These are phyloP conservation scores for Deroptyus accipitrinus DNA, from an alignment of 2,113 vertebrate genomes.

Conservation along the genomic window DNA sequence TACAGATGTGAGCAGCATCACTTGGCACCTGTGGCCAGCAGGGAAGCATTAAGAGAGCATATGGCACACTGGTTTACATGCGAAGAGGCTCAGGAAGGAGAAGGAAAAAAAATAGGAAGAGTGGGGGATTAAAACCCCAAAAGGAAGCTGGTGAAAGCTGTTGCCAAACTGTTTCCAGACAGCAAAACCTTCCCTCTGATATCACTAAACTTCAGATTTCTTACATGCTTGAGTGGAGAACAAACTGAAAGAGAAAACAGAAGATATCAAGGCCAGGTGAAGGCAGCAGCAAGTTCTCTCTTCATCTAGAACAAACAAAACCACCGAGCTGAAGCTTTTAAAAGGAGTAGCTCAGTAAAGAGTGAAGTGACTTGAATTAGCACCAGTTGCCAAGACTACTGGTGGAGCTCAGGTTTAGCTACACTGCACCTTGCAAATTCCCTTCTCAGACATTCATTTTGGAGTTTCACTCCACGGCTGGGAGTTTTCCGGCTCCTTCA, in stretches of 20 bases:
- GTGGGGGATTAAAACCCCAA: rapidly evolving
- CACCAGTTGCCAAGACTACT: not conserved
- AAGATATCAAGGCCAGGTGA: not conserved
- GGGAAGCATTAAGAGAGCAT: conserved; percentile 59
- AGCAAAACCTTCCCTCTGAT: conserved; percentile 55
- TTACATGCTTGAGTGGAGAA: not conserved
- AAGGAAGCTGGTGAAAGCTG: conserved; percentile 39
- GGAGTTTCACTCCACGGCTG: not conserved
- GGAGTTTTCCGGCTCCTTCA: not conserved
- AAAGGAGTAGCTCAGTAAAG: not conserved
- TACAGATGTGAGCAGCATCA: conserved; percentile 60
- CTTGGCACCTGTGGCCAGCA: conserved; percentile 61
- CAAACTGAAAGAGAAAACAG: not conserved
- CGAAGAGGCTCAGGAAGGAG: conserved; percentile 26
- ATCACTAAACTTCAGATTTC: not conserved
- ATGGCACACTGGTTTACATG: conserved; percentile 39
- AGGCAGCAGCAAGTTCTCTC: not conserved
- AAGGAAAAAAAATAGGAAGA: too few species aligned
- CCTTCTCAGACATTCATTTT: not conserved
- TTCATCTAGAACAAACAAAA: not conserved
- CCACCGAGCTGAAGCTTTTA: not conserved
- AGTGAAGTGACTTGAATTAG: not conserved
- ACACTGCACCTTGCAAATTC: not conserved
- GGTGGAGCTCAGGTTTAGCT: not conserved
- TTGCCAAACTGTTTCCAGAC: conserved; percentile 49